These are phyloP conservation scores for Hemicrepidius hirtus DNA, from an alignment of 2,888 invertebrate genomes.

Conservation along the genomic window DNA sequence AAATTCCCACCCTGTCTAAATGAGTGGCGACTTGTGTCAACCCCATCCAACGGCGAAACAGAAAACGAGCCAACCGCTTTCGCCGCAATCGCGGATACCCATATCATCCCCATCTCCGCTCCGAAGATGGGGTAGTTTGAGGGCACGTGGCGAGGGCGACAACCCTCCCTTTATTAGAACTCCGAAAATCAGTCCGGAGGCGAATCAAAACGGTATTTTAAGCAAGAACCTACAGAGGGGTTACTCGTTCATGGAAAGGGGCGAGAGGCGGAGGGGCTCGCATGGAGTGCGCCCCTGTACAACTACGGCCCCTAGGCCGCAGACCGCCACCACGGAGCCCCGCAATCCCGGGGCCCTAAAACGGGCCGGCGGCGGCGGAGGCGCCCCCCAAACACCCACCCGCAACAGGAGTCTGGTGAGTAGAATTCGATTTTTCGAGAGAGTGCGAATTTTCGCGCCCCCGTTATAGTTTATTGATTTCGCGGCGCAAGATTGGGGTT, in stretches of 20 bases:
- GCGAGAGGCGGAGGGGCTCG: constrained; percentile 71
- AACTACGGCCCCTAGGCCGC: constrained; percentile 70
- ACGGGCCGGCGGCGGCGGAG: constrained; percentile 56
- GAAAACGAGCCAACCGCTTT: constrained; percentile 45
- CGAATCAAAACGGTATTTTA: constrained; percentile 29
- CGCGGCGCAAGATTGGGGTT: constrained; percentile 7
- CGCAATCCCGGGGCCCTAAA: constrained; percentile 68
- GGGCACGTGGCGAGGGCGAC: constrained; percentile 61
- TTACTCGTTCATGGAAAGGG: constrained; percentile 68
- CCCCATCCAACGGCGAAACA: constrained; percentile 42
- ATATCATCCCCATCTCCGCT: constrained; percentile 67
- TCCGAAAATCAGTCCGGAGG: constrained; percentile 22
- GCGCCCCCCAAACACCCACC: constrained; percentile 70
- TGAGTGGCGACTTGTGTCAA: constrained; percentile 55
- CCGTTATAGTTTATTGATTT: constrained; percentile 24
- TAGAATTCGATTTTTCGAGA: constrained; percentile 53
- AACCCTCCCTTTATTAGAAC: constrained; percentile 19
- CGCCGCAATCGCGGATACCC: constrained; percentile 52
- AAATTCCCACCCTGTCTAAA: constrained; percentile 35
- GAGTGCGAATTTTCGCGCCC: constrained; percentile 24
- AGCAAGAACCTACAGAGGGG: constrained; percentile 61
- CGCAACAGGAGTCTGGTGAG: constrained; percentile 74
- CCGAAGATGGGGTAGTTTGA: constrained; percentile 80
- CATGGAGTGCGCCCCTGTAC: constrained; percentile 72
- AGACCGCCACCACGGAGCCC: constrained; percentile 78